Percentiles rank a stretch among this genome's conserved stretches.
These are phyloP conservation scores for Meta bourneti DNA, from an alignment of 2,888 invertebrate species.

Conservation along the genomic window DNA sequence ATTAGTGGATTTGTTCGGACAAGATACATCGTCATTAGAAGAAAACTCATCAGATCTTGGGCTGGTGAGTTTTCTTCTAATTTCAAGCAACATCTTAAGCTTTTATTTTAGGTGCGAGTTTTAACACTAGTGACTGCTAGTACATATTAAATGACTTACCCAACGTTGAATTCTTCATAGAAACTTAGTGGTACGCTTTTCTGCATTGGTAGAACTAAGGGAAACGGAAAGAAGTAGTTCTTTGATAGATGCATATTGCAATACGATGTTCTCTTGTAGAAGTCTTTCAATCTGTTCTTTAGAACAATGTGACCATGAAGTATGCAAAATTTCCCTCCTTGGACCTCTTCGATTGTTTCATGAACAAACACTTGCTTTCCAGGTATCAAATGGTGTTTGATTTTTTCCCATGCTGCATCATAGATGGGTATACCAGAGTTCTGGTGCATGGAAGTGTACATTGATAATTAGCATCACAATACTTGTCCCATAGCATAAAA, in stretches of 20 bases:
- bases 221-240: constrained; percentile 28
- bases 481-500: neutral
- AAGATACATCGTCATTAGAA: too few species aligned
- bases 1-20: too few species aligned
- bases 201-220: constrained; percentile 6
- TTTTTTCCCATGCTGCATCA: constrained; percentile 31
- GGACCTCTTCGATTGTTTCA: constrained; percentile 1
- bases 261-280: neutral
- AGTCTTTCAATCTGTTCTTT: constrained; percentile 3
- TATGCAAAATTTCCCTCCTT: constrained; percentile 13
- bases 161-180: constrained; percentile 13
- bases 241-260: constrained; percentile 47
- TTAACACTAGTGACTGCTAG: too few species aligned
- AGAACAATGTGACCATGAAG: constrained; percentile 37
- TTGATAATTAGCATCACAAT: too few species aligned
- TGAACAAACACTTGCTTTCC: neutral
- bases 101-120: too few species aligned
- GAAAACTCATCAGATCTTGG: too few species aligned
- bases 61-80: too few species aligned
- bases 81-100: too few species aligned
- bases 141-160: constrained; percentile 4
- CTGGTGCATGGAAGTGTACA: neutral
- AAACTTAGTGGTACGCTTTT: neutral
- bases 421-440: constrained; percentile 25
- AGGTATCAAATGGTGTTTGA: constrained; percentile 18